A percentile compares a stretch with the other conserved stretches of the same genome.
Evolutionary conservation across 2,113 vertebrate genomes (phyloP).

Genomic region (Ancistrus triradiatus): DNA sequence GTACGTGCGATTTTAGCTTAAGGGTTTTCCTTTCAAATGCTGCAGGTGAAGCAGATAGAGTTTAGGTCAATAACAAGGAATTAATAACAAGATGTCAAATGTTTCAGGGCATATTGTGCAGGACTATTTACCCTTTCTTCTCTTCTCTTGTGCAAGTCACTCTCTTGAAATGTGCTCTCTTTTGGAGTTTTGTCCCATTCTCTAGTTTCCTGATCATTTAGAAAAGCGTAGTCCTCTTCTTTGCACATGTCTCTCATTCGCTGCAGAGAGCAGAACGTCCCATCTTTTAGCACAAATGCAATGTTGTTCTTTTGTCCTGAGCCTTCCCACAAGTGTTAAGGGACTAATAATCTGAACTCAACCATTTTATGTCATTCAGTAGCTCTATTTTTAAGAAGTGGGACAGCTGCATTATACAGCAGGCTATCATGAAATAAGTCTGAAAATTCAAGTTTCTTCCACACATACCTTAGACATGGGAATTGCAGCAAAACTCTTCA

Average conservation of each 20-base stretch:
- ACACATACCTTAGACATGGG: conserved; percentile 69
- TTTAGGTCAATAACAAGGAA: too few species aligned
- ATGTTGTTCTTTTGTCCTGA: background rate
- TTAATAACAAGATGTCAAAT: too few species aligned
- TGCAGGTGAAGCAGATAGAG: too few species aligned
- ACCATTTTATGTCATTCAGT: background rate
- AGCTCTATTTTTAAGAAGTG: background rate
- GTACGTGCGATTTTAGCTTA: too few species aligned
- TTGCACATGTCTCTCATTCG: conserved; percentile 67
- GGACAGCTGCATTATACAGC: background rate
- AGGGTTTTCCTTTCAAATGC: too few species aligned
- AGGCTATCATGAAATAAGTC: background rate
- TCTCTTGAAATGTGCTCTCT: conserved; percentile 18
- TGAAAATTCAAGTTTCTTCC: too few species aligned
- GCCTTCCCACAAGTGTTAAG: background rate
- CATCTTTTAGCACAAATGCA: background rate
- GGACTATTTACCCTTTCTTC: conserved; percentile 57
- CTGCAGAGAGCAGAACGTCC: conserved; percentile 38
- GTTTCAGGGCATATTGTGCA: too few species aligned
- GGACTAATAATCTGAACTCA: background rate
- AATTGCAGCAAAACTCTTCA: conserved; percentile 58
- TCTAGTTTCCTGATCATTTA: conserved; percentile 30
- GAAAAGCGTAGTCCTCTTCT: conserved; percentile 67
- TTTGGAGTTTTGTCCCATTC: background rate
- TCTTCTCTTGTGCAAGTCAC: conserved; percentile 25